Percentiles rank a stretch among this genome's conserved stretches.
These are phyloP conservation scores for Ibidorhyncha struthersii DNA, from an alignment of 2,113 vertebrate species.

Conservation along the genomic window DNA sequence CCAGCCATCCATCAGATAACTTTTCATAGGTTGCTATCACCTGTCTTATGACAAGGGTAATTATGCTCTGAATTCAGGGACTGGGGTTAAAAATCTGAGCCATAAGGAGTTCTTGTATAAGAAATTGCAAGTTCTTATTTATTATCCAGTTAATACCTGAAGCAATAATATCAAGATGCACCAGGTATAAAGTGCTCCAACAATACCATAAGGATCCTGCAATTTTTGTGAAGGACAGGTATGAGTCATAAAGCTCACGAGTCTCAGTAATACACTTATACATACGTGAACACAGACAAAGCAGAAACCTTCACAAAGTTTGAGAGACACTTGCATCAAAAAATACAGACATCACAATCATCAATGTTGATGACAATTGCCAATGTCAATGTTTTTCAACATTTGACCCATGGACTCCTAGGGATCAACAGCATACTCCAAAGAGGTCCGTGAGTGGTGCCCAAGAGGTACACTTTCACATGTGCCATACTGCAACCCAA, in stretches of 20 bases:
- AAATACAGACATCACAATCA: slow-evolving; percentile 16
- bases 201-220: neutral
- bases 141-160: neutral
- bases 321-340: neutral
- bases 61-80: neutral
- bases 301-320: neutral
- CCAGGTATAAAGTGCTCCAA: neutral
- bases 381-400: neutral
- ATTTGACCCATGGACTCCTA: neutral
- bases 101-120: neutral
- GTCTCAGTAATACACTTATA: neutral
- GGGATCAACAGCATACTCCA: neutral
- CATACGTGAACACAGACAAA: neutral
- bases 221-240: neutral
- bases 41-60: neutral
- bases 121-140: neutral
- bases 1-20: neutral
- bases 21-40: neutral
- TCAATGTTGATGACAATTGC: slow-evolving; percentile 1
- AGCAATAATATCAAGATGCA: neutral
- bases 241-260: neutral
- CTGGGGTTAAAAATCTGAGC: neutral
- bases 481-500: neutral
- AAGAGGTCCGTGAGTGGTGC: neutral
- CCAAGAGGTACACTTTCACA: neutral